Percentiles rank a stretch among this genome's conserved stretches.
These are phyloP conservation scores for Oscheius sp. DNA, from an alignment of 2,888 invertebrate species.

Conservation along the genomic window DNA sequence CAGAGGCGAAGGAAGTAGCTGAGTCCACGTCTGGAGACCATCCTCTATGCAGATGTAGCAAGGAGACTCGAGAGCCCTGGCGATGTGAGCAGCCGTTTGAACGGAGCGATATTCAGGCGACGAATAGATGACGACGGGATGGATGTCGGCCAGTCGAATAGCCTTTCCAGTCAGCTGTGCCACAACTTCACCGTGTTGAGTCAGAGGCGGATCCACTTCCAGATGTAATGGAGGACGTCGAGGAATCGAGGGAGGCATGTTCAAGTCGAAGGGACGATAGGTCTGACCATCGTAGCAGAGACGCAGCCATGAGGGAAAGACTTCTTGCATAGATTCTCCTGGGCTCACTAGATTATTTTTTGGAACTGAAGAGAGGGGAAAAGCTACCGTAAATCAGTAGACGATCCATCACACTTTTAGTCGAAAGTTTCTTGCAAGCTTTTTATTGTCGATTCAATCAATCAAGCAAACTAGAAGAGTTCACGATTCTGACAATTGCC, in stretches of 20 bases:
- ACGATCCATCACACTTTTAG: conserved; percentile 3
- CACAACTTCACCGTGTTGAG: conserved; percentile 25
- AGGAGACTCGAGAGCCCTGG: conserved; percentile 3
- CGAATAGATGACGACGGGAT: conserved; percentile 22
- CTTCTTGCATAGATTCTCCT: conserved; percentile 25
- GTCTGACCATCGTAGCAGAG: conserved; percentile 27
- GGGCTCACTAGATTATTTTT: conserved; percentile 6
- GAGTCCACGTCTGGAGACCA: conserved; percentile 13
- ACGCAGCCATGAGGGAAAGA: conserved; percentile 34
- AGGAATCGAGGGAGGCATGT: conserved; percentile 31
- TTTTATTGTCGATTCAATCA: too few species aligned
- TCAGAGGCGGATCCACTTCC: conserved; percentile 24
- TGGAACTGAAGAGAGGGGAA: background rate
- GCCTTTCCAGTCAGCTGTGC: conserved; percentile 19
- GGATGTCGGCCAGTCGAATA: conserved; percentile 7
- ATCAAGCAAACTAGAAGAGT: too few species aligned
- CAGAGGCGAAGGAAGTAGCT: background rate
- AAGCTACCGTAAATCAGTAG: conserved; percentile 15
- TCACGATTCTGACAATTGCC: too few species aligned
- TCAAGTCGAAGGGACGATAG: conserved; percentile 33
- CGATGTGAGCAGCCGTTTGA: conserved; percentile 29
- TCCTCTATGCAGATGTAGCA: conserved; percentile 18
- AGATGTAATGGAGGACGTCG: conserved; percentile 5
- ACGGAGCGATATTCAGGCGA: conserved; percentile 23
- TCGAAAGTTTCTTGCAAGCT: too few species aligned